Conservation (phyloP, 1,140 invertebrate species). For the Atta cephalotes region DNA sequence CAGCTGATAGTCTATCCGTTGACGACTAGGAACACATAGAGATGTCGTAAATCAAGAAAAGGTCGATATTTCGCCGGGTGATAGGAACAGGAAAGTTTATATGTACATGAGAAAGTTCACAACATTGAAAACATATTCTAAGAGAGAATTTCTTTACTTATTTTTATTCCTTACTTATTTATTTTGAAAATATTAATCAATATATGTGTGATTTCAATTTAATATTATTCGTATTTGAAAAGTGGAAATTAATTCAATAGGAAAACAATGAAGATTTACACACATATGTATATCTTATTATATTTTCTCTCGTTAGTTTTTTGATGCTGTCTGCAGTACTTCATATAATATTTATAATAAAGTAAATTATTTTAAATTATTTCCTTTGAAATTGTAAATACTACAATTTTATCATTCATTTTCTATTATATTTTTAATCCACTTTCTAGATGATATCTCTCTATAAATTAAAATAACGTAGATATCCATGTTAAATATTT, state of each 20-base stretch:
- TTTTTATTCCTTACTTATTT: too few species aligned
- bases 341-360: neutral
- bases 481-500: neutral
- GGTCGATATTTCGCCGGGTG: conserved; percentile 20
- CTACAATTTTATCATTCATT: neutral
- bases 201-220: neutral
- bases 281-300: neutral
- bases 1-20: neutral
- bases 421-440: neutral
- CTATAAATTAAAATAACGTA: neutral
- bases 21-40: neutral
- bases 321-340: neutral
- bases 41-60: neutral
- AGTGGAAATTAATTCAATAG: neutral
- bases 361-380: neutral
- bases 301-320: neutral
- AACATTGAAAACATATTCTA: neutral
- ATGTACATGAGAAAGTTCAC: neutral
- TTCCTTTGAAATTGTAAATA: neutral
- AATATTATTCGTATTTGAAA: neutral
- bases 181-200: neutral
- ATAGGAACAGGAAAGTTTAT: conserved; percentile 36
- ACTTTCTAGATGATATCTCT: neutral
- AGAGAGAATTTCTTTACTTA: neutral
- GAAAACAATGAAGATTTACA: neutral